These are phyloP conservation scores for Tachyglossus aculeatus DNA, from an alignment of 2,797 vertebrate species.

Conservation along the genomic window DNA sequence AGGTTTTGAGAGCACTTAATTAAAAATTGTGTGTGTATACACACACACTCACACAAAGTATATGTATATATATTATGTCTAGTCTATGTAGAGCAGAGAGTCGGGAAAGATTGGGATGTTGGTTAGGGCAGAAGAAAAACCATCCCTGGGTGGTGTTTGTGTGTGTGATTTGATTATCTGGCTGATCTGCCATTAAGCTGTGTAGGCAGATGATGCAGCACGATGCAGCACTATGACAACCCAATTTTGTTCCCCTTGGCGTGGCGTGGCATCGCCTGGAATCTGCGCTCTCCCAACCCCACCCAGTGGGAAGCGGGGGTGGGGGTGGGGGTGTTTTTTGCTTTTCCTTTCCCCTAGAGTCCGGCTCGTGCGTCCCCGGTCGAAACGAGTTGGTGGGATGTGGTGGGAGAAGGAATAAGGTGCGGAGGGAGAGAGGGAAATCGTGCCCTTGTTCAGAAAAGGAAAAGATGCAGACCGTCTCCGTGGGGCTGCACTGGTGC, in stretches of 20 bases:
- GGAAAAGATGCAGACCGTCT: background rate
- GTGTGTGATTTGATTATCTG: constrained; percentile 21
- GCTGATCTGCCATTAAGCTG: too few species aligned
- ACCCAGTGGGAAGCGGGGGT: constrained; percentile 52
- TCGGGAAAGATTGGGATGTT: too few species aligned
- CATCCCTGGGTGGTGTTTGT: background rate
- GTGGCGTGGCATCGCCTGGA: constrained; percentile 50
- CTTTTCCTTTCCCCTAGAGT: background rate
- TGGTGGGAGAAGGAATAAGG: too few species aligned
- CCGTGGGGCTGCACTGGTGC: background rate
- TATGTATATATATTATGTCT: too few species aligned
- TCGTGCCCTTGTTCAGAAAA: too few species aligned
- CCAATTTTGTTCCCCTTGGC: constrained; percentile 26
- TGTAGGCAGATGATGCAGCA: constrained; percentile 70
- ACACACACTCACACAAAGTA: too few species aligned
- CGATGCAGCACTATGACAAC: constrained; percentile 63
- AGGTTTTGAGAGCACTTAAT: too few species aligned
- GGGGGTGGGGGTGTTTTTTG: background rate
- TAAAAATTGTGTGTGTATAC: too few species aligned
- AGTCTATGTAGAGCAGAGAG: too few species aligned
- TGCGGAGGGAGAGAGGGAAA: background rate
- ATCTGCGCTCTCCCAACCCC: constrained; percentile 59
- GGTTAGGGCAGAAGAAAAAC: background rate
- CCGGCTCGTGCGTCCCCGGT: background rate
- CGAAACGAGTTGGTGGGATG: background rate